These are phyloP conservation scores for Galeopterus variegatus DNA, from an alignment of 2,113 vertebrate genomes.

Conservation along the genomic window DNA sequence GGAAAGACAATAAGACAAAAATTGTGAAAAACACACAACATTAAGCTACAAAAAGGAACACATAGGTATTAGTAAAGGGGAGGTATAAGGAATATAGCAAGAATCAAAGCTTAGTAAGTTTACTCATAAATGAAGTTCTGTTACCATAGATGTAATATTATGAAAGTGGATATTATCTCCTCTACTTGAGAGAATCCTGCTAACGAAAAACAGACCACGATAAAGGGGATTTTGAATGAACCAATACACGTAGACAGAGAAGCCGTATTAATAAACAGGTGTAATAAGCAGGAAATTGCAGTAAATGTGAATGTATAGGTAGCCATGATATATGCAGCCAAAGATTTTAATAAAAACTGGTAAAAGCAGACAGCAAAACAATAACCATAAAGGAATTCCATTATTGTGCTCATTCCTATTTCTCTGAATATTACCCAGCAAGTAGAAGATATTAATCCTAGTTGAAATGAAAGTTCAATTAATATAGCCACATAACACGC, in stretches of 20 bases:
- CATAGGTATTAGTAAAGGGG: no score
- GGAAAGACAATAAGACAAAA: no score
- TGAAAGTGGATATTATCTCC: neutral
- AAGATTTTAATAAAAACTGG: neutral
- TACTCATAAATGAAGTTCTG: neutral
- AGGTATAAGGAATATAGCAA: no score
- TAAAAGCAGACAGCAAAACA: conserved; percentile 9
- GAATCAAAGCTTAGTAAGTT: no score
- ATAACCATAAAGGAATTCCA: neutral
- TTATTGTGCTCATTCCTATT: neutral
- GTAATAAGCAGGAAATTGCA: neutral
- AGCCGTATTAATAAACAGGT: neutral
- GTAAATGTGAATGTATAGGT: neutral
- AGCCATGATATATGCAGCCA: neutral
- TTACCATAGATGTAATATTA: neutral
- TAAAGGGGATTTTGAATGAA: neutral
- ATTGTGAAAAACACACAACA: no score
- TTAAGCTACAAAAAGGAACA: no score
- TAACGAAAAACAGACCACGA: neutral
- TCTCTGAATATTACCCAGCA: neutral
- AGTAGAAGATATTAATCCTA: neutral
- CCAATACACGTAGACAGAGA: neutral
- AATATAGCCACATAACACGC: neutral
- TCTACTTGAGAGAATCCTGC: neutral
- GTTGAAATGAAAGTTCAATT: neutral